A percentile compares a stretch with the other conserved stretches of the same genome.
phyloP scores from a whole-genome alignment of 2,113 vertebrate species.

The Pimephales promelas region DNA sequence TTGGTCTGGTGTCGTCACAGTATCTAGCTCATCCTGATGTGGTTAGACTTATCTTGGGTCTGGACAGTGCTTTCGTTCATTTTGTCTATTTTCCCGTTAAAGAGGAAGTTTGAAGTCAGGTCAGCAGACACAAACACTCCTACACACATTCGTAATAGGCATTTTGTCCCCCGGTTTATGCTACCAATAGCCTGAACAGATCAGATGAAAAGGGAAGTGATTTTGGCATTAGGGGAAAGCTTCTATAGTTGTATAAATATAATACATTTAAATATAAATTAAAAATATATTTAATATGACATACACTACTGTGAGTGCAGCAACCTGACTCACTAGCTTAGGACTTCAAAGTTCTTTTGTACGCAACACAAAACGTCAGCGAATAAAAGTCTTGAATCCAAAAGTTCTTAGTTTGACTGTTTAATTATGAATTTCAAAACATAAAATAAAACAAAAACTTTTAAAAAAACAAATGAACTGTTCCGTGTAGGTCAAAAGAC shows the following conservation, averaged over 20 bases:
- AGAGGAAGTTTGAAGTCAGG: slow-evolving; percentile 47
- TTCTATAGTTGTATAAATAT: not conserved
- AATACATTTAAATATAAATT: not conserved
- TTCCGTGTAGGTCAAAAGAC: too few species aligned
- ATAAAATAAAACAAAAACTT: too few species aligned
- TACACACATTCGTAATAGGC: not conserved
- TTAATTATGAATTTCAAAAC: too few species aligned
- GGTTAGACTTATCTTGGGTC: slow-evolving; percentile 48
- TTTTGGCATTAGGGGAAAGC: not conserved
- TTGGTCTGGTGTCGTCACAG: slow-evolving; percentile 52
- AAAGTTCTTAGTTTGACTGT: too few species aligned
- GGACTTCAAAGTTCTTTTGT: too few species aligned
- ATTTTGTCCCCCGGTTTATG: not conserved
- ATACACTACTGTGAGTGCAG: too few species aligned
- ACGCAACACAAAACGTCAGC: too few species aligned
- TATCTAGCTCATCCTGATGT: slow-evolving; percentile 45
- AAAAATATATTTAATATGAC: not conserved
- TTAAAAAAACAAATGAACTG: too few species aligned
- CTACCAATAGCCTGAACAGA: not conserved
- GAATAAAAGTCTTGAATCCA: too few species aligned
- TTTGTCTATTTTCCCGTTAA: slow-evolving; percentile 43
- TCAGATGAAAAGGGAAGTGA: not conserved
- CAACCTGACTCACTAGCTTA: too few species aligned
- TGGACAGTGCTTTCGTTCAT: slow-evolving; percentile 46
- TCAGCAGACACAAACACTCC: slow-evolving; percentile 22